phyloP scores from a whole-genome alignment of 2,888 invertebrate genomes.

The Phytoseiulus persimilis region DNA sequence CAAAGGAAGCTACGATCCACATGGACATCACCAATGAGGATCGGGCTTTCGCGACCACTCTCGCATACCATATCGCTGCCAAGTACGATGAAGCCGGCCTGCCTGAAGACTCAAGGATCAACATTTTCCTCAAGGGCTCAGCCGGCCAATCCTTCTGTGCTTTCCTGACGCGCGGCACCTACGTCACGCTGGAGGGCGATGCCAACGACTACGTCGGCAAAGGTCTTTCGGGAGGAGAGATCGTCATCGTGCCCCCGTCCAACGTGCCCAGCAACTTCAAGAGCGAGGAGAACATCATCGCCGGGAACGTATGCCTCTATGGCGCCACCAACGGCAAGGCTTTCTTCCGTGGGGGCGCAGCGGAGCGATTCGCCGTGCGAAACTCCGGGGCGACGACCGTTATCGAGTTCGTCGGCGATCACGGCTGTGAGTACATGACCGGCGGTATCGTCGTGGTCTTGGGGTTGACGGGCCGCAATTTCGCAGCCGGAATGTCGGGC shows the following conservation, averaged over 20 bases:
- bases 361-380: constrained; percentile 94
- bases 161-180: constrained; percentile 81
- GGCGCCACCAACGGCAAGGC: constrained; percentile 91
- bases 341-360: constrained; percentile 89
- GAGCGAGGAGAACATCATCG: constrained; percentile 89
- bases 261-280: constrained; percentile 64
- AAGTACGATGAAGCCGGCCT: constrained; percentile 78
- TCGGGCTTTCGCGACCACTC: constrained; percentile 81
- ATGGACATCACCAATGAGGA: constrained; percentile 81
- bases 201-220: constrained; percentile 97
- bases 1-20: constrained; percentile 59
- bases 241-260: constrained; percentile 85
- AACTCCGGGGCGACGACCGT: constrained; percentile 94
- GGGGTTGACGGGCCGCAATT: constrained; percentile 90
- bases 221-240: constrained; percentile 87
- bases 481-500: constrained; percentile 98
- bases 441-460: constrained; percentile 82
- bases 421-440: constrained; percentile 99
- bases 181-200: constrained; percentile 85
- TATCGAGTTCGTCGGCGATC: constrained; percentile 90
- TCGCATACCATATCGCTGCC: constrained; percentile 89
- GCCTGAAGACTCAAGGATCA: constrained; percentile 65
- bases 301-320: constrained; percentile 94
- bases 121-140: constrained; percentile 75
- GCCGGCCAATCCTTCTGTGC: constrained; percentile 99